Percentiles rank a stretch among this genome's conserved stretches.
phyloP scores from a whole-genome alignment of 2,888 invertebrate genomes.

The Hyles lineata region DNA sequence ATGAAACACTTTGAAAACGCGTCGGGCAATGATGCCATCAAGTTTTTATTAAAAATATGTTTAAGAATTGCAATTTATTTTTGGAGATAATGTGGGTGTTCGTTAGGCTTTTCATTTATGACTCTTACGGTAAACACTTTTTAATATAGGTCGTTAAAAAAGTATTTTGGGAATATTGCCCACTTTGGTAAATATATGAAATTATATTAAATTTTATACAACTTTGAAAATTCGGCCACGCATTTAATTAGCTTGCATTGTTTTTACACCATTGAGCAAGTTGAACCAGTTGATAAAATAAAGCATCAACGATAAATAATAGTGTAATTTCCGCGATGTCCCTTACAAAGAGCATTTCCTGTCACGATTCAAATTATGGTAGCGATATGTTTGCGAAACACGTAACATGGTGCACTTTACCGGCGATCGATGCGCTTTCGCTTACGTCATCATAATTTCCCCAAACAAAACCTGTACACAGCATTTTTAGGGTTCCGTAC shows the following conservation, averaged over 20 bases:
- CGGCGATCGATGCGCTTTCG: too few species aligned
- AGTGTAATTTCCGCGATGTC: not conserved
- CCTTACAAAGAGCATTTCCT: not conserved
- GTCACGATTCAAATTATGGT: not conserved
- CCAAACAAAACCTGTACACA: not conserved
- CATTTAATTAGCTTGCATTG: too few species aligned
- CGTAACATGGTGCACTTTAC: too few species aligned
- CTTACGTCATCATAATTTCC: too few species aligned
- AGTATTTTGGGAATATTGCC: too few species aligned
- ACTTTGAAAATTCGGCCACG: too few species aligned
- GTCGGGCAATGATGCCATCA: slow-evolving; percentile 9
- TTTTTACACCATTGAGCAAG: not conserved
- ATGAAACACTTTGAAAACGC: not conserved
- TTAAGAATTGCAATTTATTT: not conserved
- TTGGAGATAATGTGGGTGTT: not conserved
- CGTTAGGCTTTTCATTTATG: not conserved
- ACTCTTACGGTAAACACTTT: slow-evolving; percentile 7
- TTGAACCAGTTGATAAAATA: not conserved
- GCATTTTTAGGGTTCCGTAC: too few species aligned
- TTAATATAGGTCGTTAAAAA: not conserved
- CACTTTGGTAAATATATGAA: too few species aligned
- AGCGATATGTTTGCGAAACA: not conserved
- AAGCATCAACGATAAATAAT: not conserved
- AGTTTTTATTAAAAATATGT: not conserved
- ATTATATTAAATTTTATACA: too few species aligned